phyloP scores from a whole-genome alignment of 2,797 vertebrate genomes.

The Pseudocheirus occidentalis region DNA sequence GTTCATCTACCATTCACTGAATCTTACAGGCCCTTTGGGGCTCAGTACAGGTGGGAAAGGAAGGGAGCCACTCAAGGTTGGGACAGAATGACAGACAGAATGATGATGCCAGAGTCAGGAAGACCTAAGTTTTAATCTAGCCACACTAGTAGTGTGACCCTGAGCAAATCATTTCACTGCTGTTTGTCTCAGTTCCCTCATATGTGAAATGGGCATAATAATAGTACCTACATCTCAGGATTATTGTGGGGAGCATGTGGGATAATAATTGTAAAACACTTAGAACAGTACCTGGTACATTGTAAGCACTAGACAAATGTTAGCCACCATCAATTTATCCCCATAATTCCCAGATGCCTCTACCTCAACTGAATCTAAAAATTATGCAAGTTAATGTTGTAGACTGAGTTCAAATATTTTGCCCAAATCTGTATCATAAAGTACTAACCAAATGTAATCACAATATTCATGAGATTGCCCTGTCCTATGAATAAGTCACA shows the following conservation, averaged over 20 bases:
- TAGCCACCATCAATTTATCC: not conserved
- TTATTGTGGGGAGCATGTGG: not conserved
- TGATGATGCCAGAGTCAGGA: not conserved
- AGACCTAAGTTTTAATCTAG: not conserved
- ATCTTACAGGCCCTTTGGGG: not conserved
- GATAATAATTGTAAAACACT: not conserved
- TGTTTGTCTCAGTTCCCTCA: not conserved
- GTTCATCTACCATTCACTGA: not conserved
- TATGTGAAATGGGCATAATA: not conserved
- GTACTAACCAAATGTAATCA: constrained; percentile 18
- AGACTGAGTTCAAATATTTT: constrained; percentile 30
- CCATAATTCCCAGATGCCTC: not conserved
- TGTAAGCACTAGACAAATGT: not conserved
- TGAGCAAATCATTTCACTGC: not conserved
- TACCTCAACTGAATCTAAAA: constrained; percentile 33
- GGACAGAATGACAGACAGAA: not conserved
- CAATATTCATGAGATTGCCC: not conserved
- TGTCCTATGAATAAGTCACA: not conserved
- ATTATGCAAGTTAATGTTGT: constrained; percentile 11
- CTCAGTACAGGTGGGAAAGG: not conserved
- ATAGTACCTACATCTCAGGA: not conserved
- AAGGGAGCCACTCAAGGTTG: not conserved
- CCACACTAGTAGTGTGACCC: not conserved
- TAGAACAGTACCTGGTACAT: not conserved
- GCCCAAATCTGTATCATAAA: constrained; percentile 19